Percentiles rank a stretch among this genome's conserved stretches.
Evolutionary conservation across 2,888 invertebrate genomes (phyloP).

Genomic region (Lypha dubia): DNA sequence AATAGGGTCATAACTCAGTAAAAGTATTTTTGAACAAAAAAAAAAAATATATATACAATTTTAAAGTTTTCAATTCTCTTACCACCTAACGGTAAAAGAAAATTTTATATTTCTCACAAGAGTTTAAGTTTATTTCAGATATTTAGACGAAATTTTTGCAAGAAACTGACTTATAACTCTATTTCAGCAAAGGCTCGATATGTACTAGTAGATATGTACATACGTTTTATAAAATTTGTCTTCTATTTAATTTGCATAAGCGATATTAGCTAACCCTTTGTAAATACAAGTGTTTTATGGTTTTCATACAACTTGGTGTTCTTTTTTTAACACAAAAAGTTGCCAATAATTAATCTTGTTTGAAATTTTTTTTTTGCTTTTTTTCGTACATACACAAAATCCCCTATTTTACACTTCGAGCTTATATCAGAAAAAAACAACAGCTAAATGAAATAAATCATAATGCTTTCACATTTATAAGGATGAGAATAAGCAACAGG

Average conservation of each 20-base stretch:
- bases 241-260: neutral
- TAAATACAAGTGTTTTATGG: neutral
- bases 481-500: conserved; percentile 63
- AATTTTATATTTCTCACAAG: no score
- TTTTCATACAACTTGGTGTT: neutral
- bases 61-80: no score
- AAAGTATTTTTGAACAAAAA: no score
- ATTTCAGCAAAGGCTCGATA: no score
- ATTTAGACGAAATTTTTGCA: no score
- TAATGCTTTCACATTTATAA: conserved; percentile 52
- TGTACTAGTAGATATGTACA: no score
- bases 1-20: no score
- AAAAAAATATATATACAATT: no score
- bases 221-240: neutral
- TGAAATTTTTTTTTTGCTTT: conserved; percentile 40
- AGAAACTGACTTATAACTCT: no score
- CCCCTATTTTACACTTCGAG: conserved; percentile 25
- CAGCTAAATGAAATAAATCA: conserved; percentile 47
- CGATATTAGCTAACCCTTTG: neutral
- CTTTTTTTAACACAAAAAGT: conserved; percentile 42
- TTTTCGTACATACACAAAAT: conserved; percentile 16
- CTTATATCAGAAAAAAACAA: conserved; percentile 1
- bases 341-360: conserved; percentile 70
- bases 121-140: no score
- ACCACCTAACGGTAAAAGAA: no score